A percentile compares a stretch with the other conserved stretches of the same genome.
These are phyloP conservation scores for Asobara japonica DNA, from an alignment of 1,140 invertebrate species.

Conservation along the genomic window DNA sequence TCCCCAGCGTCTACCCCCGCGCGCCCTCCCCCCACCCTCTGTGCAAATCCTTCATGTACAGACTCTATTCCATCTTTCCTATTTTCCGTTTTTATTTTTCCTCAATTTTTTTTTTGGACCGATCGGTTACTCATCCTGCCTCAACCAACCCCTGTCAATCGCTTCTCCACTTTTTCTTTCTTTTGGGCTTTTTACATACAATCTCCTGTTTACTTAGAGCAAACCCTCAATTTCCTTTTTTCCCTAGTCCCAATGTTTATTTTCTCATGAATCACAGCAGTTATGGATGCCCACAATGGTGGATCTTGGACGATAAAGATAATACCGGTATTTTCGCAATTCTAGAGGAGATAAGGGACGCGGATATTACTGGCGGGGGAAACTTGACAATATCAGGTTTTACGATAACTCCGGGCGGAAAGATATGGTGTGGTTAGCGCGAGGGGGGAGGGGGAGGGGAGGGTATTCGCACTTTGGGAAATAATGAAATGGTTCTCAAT, in stretches of 20 bases:
- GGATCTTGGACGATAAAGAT: neutral
- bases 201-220: slow-evolving; percentile 30
- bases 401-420: no score
- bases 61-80: slow-evolving; percentile 18
- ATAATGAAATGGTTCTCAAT: no score
- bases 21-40: no score
- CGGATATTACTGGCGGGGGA: neutral
- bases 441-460: no score
- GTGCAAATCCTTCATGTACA: slow-evolving; percentile 52
- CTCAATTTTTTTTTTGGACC: slow-evolving; percentile 2
- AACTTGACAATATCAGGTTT: neutral
- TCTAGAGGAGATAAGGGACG: neutral
- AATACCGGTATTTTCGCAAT: neutral
- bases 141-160: slow-evolving; percentile 9
- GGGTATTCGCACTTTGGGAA: no score
- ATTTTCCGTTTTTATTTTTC: neutral
- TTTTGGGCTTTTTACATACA: slow-evolving; percentile 26
- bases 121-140: neutral
- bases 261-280: slow-evolving; percentile 8
- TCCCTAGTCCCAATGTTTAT: slow-evolving; percentile 15
- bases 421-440: no score
- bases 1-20: slow-evolving; percentile 51
- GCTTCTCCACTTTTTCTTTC: neutral
- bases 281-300: neutral
- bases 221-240: slow-evolving; percentile 23